These are phyloP conservation scores for Drosophila lini DNA, from an alignment of 1,140 invertebrate genomes.

Conservation along the genomic window DNA sequence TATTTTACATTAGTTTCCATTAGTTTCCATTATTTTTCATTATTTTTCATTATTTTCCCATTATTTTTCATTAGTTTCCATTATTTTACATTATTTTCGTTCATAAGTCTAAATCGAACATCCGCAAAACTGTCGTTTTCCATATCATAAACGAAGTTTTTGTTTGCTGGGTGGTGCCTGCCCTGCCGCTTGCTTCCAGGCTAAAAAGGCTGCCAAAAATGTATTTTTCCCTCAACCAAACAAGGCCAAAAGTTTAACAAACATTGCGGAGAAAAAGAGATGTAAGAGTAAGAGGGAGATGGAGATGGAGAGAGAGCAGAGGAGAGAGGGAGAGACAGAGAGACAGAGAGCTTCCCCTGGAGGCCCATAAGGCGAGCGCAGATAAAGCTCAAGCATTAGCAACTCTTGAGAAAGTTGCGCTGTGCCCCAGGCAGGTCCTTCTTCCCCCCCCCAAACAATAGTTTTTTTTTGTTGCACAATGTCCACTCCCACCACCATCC, in stretches of 20 bases:
- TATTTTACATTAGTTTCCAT: too few relatives aligned
- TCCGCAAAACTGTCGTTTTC: too few relatives aligned
- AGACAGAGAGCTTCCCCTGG: conserved; percentile 38
- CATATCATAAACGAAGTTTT: too few relatives aligned
- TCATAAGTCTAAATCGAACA: too few relatives aligned
- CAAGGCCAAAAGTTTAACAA: conserved; percentile 71
- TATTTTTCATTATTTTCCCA: too few relatives aligned
- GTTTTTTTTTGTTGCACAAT: conserved; percentile 39
- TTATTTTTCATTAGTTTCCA: too few relatives aligned
- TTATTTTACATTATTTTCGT: too few relatives aligned
- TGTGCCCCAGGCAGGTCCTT: conserved; percentile 56
- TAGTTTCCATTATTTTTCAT: too few relatives aligned
- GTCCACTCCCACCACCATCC: background rate
- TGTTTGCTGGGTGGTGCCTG: conserved; percentile 19
- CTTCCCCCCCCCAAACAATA: conserved; percentile 24
- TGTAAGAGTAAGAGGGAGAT: background rate
- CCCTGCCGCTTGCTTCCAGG: conserved; percentile 15
- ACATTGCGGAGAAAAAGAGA: conserved; percentile 35
- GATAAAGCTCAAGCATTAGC: conserved; percentile 72
- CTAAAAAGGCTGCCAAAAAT: conserved; percentile 56
- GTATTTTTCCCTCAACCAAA: conserved; percentile 34
- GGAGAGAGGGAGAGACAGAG: background rate
- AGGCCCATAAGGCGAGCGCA: conserved; percentile 70
- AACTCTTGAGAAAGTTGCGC: conserved; percentile 71
- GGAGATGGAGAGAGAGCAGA: background rate